Evolutionary conservation across 2,888 invertebrate species (phyloP), one percentile per base, ranked within the genome.

Genomic region (Xestobium rufovillosum): DNA sequence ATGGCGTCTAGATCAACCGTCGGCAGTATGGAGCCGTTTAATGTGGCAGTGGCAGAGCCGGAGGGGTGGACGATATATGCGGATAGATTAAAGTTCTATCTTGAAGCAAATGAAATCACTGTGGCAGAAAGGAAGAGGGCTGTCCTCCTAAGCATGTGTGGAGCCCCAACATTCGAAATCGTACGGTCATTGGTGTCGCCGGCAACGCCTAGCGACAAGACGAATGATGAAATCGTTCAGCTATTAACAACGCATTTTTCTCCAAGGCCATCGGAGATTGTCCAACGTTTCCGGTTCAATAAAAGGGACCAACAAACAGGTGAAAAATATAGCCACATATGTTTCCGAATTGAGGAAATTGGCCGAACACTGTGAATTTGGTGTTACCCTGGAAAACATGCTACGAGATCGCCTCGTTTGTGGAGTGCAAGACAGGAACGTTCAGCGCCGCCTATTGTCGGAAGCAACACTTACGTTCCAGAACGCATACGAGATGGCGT

Each of bases 381-480:
- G 34, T 9, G 17, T 30, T 8, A 14, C n/a, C 3, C 26, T 38
- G 31, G 15, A 35, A n/a, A 23, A 19, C 15, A 41, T 38, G 34
- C 30, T 42, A 3, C 26, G 41, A 26, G 41, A 43, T 26, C 28
- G 38, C 9, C 8, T 43, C 3, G 43, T 43, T 2, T 42, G 43
- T 25, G 41, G 43, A 9, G 37, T 42, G 9, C 25, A 23, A 17
- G 41, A 42, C 10, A 39, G 31, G n/a, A 11, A 8, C n/a, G 14
- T 43, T 1, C 43, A 43, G 32, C 16, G 41, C 3, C 23, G 36
- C 15, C 26, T 43, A n/a, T 31, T 43, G 14, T 38, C 43, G 10
- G 41, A 42, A 37, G 10, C 40, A 10, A 6, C 26, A 14, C 19
- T 43, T 26, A 43, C 43, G 8, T 41, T 37, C 16, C 19, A 26